Conservation (phyloP, 2,113 vertebrate species). For the Aviceda subcristata region DNA sequence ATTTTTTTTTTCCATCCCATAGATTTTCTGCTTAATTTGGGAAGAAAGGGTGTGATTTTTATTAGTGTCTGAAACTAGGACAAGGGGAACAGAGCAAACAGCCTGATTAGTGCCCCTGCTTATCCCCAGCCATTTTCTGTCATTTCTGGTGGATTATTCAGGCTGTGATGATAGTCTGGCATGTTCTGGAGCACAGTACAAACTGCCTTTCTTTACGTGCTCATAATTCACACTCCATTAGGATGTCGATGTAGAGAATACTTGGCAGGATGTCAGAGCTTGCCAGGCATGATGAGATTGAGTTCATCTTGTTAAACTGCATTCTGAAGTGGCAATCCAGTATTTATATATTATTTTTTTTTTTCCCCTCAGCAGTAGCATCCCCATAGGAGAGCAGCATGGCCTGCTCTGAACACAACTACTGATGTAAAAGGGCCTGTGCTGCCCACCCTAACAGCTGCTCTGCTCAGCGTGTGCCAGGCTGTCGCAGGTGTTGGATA, state of each 20-base stretch:
- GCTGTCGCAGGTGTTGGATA: background rate
- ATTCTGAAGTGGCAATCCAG: background rate
- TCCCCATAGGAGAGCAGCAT: background rate
- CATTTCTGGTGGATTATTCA: constrained; percentile 10
- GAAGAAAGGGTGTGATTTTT: constrained; percentile 9
- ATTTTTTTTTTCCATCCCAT: background rate
- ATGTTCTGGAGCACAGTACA: constrained; percentile 24
- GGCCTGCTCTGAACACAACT: background rate
- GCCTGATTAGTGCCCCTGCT: constrained; percentile 3
- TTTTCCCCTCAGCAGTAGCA: background rate
- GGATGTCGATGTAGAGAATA: background rate
- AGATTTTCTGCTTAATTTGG: constrained; percentile 1
- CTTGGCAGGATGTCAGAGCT: constrained; percentile 26
- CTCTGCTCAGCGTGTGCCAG: background rate
- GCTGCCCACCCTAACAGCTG: background rate
- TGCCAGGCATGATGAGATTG: background rate
- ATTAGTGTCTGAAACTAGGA: constrained; percentile 3
- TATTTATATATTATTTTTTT: background rate
- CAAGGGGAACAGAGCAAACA: background rate
- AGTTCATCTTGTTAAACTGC: constrained; percentile 19
- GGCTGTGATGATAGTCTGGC: constrained; percentile 4
- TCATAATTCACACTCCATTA: constrained; percentile 53
- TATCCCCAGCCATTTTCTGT: constrained; percentile 31
- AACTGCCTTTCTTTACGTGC: constrained; percentile 48
- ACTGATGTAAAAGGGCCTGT: background rate